Evolutionary conservation across 2,113 vertebrate species (phyloP), one percentile per base, ranked within the genome.

Genomic region (Ptilorrhoa leucosticta): DNA sequence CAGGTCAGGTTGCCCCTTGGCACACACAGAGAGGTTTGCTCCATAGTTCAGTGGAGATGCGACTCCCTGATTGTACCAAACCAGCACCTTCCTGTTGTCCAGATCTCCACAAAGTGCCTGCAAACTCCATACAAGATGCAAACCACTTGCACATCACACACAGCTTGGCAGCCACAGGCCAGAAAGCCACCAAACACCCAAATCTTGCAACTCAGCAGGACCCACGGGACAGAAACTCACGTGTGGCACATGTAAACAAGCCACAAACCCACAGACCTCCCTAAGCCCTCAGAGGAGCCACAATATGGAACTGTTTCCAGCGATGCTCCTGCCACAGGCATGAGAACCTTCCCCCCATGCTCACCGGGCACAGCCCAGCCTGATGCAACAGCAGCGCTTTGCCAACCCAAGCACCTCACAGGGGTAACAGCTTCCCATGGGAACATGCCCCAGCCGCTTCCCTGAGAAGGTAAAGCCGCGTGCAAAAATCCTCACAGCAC

Each of bases 361-460:
- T 78, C 2, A 2, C 51, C 27, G 72, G 86, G 91, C 4, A 3
- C 65, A 58, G 89, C 93, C 86, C 7, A 1, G 51, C 60, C 83
- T 95, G 95, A 95, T 13, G 91, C 91, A 94, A 92, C 39, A 58
- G 80, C 60, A 60, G 35, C 3, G 2, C 56, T 92, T 35, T 87
- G 93, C 94, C 94, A 97, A 94, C 9, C 27, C 76, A 81, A 94
- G 87, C 94, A 93, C 31, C 69, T 75, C 8, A 5, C 31, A 20
- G 39, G n/a, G 44, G 30, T 37, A 50, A 50, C 1, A 78, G 71
- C 48, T 4, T 66, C 9, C 8, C 19, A 81, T 51, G 44, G 53
- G 83, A 95, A 96, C 89, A 68, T 10, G 13, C 77, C 87, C 69
- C 61, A 60, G 91, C 68, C 0, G 2, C 87, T 40, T 84, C 91